Evolutionary conservation across 2,797 vertebrate genomes (phyloP).

Genomic region (Yasuhikotakia modesta): DNA sequence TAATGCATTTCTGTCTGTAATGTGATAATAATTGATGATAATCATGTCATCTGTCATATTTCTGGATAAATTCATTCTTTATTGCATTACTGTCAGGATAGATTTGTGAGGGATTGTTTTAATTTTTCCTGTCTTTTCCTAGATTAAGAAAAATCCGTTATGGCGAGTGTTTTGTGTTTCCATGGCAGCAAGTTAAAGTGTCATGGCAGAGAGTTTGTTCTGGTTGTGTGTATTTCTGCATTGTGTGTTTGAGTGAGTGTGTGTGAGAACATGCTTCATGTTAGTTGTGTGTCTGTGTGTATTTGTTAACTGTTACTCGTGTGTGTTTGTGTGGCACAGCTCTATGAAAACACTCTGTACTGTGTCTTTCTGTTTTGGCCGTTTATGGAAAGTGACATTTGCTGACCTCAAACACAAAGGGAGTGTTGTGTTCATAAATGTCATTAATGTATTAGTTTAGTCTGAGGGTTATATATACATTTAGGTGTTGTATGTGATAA

Average conservation of each 20-base stretch:
- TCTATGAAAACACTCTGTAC: not conserved
- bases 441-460: no score
- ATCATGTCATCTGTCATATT: constrained; percentile 6
- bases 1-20: constrained; percentile 29
- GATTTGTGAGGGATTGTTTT: no score
- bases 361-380: constrained; percentile 9
- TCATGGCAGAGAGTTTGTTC: constrained; percentile 34
- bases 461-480: no score
- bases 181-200: not conserved
- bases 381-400: constrained; percentile 20
- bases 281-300: not conserved
- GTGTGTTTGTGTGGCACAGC: constrained; percentile 1
- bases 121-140: not conserved
- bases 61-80: not conserved
- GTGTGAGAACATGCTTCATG: constrained; percentile 18
- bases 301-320: constrained; percentile 10
- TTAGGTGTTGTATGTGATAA: no score
- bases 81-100: no score
- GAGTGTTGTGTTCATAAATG: no score
- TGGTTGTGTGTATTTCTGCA: constrained; percentile 17
- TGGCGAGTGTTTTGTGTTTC: not conserved
- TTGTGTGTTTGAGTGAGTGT: constrained; percentile 17
- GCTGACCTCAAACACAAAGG: not conserved
- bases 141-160: not conserved
- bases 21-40: constrained; percentile 18